Conservation (phyloP, 2,888 invertebrate genomes). For the Nomada lathburiana region DNA sequence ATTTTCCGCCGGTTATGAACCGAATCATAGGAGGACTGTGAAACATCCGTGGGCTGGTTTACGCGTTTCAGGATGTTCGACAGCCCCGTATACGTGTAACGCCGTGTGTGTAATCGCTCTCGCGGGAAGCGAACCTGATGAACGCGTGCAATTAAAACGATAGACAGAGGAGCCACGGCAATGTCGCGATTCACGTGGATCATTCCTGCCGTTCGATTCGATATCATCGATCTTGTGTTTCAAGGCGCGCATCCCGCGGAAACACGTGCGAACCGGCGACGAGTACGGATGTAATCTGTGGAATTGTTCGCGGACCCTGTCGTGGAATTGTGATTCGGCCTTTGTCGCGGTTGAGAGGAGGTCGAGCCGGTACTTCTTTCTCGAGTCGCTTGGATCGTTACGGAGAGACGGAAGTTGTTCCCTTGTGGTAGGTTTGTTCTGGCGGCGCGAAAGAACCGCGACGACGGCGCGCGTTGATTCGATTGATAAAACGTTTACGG, state of each 20-base stretch:
- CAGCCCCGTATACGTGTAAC: too few species aligned
- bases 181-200: slow-evolving; percentile 71
- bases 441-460: too few species aligned
- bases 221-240: background rate
- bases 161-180: slow-evolving; percentile 60
- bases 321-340: background rate
- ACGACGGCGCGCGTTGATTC: background rate
- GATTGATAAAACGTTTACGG: background rate
- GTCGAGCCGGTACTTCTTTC: too few species aligned
- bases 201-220: slow-evolving; percentile 44
- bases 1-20: slow-evolving; percentile 72
- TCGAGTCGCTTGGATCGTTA: too few species aligned
- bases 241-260: background rate
- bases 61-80: slow-evolving; percentile 18
- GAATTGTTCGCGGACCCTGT: background rate
- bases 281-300: background rate
- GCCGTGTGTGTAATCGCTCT: too few species aligned
- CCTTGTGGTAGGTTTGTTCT: too few species aligned
- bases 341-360: background rate
- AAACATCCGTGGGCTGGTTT: slow-evolving; percentile 42
- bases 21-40: slow-evolving; percentile 34
- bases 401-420: too few species aligned
- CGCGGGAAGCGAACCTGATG: too few species aligned
- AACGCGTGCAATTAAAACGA: slow-evolving; percentile 80
- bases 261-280: background rate